phyloP scores from a whole-genome alignment of 2,888 invertebrate species.

The Scrobipalpa costella region DNA sequence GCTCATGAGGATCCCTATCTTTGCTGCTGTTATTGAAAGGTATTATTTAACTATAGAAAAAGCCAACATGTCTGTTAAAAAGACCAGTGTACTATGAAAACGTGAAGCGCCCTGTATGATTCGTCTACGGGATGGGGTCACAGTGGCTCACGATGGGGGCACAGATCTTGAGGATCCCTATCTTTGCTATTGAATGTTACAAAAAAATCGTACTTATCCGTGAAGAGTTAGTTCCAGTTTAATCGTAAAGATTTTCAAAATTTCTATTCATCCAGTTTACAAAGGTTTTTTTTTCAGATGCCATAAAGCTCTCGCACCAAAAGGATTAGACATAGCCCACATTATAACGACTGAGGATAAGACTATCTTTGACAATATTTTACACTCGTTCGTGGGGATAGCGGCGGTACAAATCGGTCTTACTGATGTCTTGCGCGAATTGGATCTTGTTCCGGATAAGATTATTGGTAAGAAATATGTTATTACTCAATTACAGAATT shows the following conservation, averaged over 20 bases:
- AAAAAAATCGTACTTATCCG: too few species aligned
- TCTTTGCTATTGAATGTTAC: slow-evolving; percentile 81
- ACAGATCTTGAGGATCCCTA: slow-evolving; percentile 82
- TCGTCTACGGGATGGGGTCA: slow-evolving; percentile 87
- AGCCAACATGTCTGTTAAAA: slow-evolving; percentile 51
- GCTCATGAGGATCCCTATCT: slow-evolving; percentile 83
- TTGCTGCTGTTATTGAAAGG: slow-evolving; percentile 77
- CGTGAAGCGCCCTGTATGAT: slow-evolving; percentile 81
- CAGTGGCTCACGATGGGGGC: slow-evolving; percentile 86
- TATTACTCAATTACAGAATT: background rate
- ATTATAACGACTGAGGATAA: slow-evolving; percentile 82
- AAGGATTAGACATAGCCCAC: slow-evolving; percentile 81
- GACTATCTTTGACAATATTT: slow-evolving; percentile 72
- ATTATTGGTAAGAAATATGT: slow-evolving; percentile 82
- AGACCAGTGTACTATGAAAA: slow-evolving; percentile 52
- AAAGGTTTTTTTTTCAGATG: slow-evolving; percentile 46
- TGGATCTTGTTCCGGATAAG: slow-evolving; percentile 37
- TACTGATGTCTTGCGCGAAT: slow-evolving; percentile 46
- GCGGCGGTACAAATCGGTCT: slow-evolving; percentile 82
- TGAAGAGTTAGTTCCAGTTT: too few species aligned
- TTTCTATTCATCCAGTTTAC: background rate
- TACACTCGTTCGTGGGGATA: slow-evolving; percentile 87
- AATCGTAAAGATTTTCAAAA: background rate
- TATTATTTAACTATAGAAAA: slow-evolving; percentile 41
- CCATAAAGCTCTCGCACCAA: slow-evolving; percentile 74